A percentile compares a stretch with the other conserved stretches of the same genome.
These are phyloP conservation scores for Illadopsis cleaveri DNA, from an alignment of 2,113 vertebrate genomes.

Conservation along the genomic window DNA sequence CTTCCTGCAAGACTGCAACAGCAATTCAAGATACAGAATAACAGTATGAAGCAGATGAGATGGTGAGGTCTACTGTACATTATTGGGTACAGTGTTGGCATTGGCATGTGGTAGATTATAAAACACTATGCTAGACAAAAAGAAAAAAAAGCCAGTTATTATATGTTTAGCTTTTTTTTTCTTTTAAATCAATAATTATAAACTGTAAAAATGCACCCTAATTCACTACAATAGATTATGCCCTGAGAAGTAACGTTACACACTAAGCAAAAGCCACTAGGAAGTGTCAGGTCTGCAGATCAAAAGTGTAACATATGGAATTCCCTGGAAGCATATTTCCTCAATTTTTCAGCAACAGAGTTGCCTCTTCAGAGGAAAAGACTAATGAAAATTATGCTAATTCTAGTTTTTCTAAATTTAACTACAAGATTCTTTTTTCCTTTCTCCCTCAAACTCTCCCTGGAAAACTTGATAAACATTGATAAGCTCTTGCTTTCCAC, in stretches of 20 bases:
- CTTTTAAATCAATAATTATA: conserved; percentile 41
- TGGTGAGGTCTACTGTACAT: neutral
- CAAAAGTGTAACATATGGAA: conserved; percentile 42
- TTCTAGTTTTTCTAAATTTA: neutral
- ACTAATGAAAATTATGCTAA: neutral
- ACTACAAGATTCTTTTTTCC: neutral
- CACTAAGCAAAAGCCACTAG: conserved; percentile 38
- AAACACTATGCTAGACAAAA: conserved; percentile 30
- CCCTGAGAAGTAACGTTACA: conserved; percentile 73
- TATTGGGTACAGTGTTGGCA: conserved; percentile 2
- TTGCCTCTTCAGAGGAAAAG: conserved; percentile 13
- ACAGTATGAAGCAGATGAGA: neutral
- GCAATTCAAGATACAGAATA: neutral
- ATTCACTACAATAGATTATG: conserved; percentile 63
- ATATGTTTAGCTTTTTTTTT: neutral
- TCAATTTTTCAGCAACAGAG: neutral
- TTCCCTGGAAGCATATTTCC: conserved; percentile 49
- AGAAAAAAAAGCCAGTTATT: conserved; percentile 20
- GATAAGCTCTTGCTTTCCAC: conserved; percentile 3
- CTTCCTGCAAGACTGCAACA: neutral
- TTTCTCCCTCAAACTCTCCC: neutral
- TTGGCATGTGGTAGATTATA: conserved; percentile 20
- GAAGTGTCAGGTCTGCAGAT: conserved; percentile 31
- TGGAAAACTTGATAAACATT: neutral
- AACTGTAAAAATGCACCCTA: conserved; percentile 62